Percentiles rank a stretch among this genome's conserved stretches.
These are phyloP conservation scores for Meloidogyne floridensis DNA, from an alignment of 1,140 invertebrate genomes.

Conservation along the genomic window DNA sequence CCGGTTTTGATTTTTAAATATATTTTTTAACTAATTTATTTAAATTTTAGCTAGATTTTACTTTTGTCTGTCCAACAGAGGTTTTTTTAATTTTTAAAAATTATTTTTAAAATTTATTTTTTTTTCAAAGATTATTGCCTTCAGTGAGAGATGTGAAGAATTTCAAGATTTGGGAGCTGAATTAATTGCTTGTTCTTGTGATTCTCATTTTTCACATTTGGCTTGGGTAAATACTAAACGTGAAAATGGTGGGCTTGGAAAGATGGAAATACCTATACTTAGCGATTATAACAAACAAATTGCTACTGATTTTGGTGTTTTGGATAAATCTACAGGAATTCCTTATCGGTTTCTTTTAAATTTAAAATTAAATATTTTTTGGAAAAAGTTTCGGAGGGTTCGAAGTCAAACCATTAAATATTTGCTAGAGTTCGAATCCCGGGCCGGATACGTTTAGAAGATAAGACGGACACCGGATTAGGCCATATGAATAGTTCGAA, in stretches of 20 bases:
- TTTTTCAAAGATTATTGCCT: slow-evolving; percentile 79
- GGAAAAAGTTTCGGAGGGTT: too few relatives aligned
- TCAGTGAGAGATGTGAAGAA: slow-evolving; percentile 77
- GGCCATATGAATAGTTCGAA: too few relatives aligned
- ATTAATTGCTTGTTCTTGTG: slow-evolving; percentile 79
- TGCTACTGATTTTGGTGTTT: slow-evolving; percentile 81
- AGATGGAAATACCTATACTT: slow-evolving; percentile 83
- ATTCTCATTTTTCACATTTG: slow-evolving; percentile 83
- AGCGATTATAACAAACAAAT: slow-evolving; percentile 89
- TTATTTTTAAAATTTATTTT: slow-evolving; percentile 78
- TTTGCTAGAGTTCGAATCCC: too few relatives aligned
- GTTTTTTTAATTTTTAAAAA: slow-evolving; percentile 40
- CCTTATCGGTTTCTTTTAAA: slow-evolving; percentile 76
- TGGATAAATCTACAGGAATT: slow-evolving; percentile 81
- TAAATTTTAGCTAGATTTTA: slow-evolving; percentile 1
- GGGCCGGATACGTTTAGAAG: too few relatives aligned
- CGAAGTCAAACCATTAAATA: too few relatives aligned
- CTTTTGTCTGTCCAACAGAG: background rate
- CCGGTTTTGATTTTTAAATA: slow-evolving; percentile 71
- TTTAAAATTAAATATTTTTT: background rate
- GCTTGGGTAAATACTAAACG: slow-evolving; percentile 65
- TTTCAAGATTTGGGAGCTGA: slow-evolving; percentile 76
- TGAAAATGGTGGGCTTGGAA: slow-evolving; percentile 79
- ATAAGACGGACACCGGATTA: too few relatives aligned
- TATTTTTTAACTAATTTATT: background rate